phyloP scores from a whole-genome alignment of 2,113 vertebrate species.

The Dipodomys stephensi region DNA sequence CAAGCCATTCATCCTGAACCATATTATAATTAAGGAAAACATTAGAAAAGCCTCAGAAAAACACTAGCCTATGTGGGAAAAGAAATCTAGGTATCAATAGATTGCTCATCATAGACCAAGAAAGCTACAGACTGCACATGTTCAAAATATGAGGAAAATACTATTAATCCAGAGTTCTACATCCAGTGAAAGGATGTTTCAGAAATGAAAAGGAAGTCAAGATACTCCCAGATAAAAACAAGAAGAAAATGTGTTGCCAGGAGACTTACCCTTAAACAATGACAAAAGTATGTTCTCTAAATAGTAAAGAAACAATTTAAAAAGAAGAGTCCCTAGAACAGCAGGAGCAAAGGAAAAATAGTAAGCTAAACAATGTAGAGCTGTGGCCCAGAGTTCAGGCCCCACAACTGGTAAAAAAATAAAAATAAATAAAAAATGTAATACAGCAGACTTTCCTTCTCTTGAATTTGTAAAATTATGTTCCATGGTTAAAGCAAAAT shows the following conservation, averaged over 20 bases:
- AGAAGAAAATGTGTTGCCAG: neutral
- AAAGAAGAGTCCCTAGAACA: neutral
- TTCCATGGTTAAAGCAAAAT: neutral
- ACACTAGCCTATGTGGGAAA: neutral
- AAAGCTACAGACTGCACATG: neutral
- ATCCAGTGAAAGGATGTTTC: neutral
- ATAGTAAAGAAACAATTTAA: neutral
- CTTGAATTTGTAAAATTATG: conserved; percentile 30
- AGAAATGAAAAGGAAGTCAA: conserved; percentile 26
- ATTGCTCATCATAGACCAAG: neutral
- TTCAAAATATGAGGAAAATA: neutral
- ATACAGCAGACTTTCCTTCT: neutral
- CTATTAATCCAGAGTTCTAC: neutral
- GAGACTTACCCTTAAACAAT: neutral
- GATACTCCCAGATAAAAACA: neutral
- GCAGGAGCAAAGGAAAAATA: neutral
- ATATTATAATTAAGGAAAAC: neutral
- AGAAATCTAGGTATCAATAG: neutral
- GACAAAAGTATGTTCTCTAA: neutral
- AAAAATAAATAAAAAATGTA: neutral
- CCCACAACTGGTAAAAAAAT: too few relatives aligned
- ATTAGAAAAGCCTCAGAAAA: neutral
- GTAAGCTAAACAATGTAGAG: neutral
- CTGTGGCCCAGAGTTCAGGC: too few relatives aligned
- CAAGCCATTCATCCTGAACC: neutral